These are phyloP conservation scores for Phaedon cochleariae DNA, from an alignment of 2,888 invertebrate genomes.

Conservation along the genomic window DNA sequence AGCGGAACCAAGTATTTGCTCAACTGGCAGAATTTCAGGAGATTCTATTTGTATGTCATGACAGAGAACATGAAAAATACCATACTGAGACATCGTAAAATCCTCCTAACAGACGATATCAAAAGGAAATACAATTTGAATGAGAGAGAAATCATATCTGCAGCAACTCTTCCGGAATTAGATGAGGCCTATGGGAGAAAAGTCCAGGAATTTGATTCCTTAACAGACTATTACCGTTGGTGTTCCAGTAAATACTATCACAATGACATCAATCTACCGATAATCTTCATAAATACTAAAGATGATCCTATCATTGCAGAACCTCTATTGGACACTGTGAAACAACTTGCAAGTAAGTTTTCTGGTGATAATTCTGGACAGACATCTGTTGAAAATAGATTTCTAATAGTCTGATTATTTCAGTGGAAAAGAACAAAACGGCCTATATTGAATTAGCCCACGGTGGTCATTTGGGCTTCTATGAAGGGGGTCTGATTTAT, in stretches of 20 bases:
- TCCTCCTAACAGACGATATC: slow-evolving; percentile 77
- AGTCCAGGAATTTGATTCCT: slow-evolving; percentile 79
- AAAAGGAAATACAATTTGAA: slow-evolving; percentile 74
- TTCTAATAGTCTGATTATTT: too few species aligned
- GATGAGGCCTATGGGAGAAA: slow-evolving; percentile 90
- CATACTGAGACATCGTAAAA: slow-evolving; percentile 82
- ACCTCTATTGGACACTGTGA: slow-evolving; percentile 75
- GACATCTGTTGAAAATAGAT: too few species aligned
- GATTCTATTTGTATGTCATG: slow-evolving; percentile 91
- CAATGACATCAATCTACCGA: slow-evolving; percentile 80
- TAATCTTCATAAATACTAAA: slow-evolving; percentile 89
- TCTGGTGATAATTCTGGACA: background rate
- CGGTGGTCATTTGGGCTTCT: slow-evolving; percentile 95
- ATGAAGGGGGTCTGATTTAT: slow-evolving; percentile 87
- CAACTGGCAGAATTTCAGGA: slow-evolving; percentile 89
- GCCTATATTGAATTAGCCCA: slow-evolving; percentile 86
- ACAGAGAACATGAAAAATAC: slow-evolving; percentile 91
- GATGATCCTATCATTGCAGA: slow-evolving; percentile 94
- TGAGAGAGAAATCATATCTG: slow-evolving; percentile 83
- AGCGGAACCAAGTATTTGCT: slow-evolving; percentile 84
- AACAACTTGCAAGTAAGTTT: slow-evolving; percentile 78
- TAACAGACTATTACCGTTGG: slow-evolving; percentile 84
- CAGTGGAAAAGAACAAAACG: slow-evolving; percentile 73
- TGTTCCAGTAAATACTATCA: slow-evolving; percentile 85
- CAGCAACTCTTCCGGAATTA: slow-evolving; percentile 86